Percentiles rank a stretch among this genome's conserved stretches.
Evolutionary conservation across 2,797 vertebrate genomes (phyloP).

Genomic region (Synaphobranchus kaupii): DNA sequence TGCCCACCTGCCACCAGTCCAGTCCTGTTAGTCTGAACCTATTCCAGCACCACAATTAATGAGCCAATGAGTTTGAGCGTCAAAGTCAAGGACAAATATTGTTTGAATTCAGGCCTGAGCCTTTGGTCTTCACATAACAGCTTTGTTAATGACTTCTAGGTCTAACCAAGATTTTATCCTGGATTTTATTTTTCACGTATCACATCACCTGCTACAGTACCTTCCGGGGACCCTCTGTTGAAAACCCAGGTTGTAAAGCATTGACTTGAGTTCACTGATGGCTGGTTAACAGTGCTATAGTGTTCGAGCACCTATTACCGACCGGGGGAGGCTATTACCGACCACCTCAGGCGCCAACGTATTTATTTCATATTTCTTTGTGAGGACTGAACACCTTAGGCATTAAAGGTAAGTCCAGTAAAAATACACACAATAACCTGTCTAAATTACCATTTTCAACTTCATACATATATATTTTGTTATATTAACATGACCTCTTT

Average conservation of each 20-base stretch:
- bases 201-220: too few species aligned
- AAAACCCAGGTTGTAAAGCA: neutral
- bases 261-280: neutral
- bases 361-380: too few species aligned
- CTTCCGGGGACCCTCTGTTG: too few species aligned
- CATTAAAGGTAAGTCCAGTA: too few species aligned
- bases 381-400: too few species aligned
- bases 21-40: neutral
- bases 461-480: too few species aligned
- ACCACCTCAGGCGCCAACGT: too few species aligned
- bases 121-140: neutral
- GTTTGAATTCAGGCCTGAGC: neutral
- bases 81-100: neutral
- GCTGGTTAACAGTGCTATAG: neutral
- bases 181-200: neutral
- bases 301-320: neutral
- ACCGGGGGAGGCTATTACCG: too few species aligned
- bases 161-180: neutral
- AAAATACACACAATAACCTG: too few species aligned
- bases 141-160: neutral
- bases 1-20: neutral
- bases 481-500: too few species aligned
- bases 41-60: neutral
- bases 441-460: too few species aligned
- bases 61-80: neutral